A percentile compares a stretch with the other conserved stretches of the same genome.
phyloP scores from a whole-genome alignment of 2,113 vertebrate species.

The Pelecanus crispus region DNA sequence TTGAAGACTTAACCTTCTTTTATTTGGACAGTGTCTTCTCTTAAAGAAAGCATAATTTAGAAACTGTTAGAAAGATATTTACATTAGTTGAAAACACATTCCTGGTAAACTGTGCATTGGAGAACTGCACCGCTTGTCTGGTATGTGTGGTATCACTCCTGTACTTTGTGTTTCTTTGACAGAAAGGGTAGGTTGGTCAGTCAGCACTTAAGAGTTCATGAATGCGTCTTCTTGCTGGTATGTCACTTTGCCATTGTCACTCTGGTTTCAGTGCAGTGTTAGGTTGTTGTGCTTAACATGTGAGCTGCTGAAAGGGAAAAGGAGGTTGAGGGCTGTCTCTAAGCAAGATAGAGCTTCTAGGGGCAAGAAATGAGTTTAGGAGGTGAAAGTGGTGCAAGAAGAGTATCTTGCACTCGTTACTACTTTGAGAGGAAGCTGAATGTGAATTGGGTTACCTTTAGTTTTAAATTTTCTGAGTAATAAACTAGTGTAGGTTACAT shows the following conservation, averaged over 20 bases:
- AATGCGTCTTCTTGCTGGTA: not conserved
- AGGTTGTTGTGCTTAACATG: not conserved
- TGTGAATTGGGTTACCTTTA: not conserved
- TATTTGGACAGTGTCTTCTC: not conserved
- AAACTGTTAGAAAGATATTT: not conserved
- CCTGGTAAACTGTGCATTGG: not conserved
- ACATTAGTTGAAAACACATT: rapidly evolving
- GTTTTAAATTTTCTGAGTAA: not conserved
- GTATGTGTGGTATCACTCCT: not conserved
- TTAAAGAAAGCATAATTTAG: not conserved
- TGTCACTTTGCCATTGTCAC: not conserved
- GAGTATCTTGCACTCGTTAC: not conserved
- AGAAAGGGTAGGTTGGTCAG: not conserved
- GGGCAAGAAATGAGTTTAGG: not conserved
- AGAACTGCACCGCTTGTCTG: not conserved
- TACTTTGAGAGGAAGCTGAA: not conserved
- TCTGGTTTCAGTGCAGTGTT: not conserved
- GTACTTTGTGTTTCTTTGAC: not conserved
- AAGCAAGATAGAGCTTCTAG: not conserved
- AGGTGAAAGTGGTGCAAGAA: not conserved
- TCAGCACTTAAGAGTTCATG: not conserved
- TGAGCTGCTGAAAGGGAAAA: not conserved
- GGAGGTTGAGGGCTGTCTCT: not conserved
- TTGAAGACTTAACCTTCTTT: not conserved
- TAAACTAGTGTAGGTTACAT: not conserved